Percentiles rank a stretch among this genome's conserved stretches.
Conservation (phyloP, 92 coral and sea anemone species). For the Porites evermanni region DNA sequence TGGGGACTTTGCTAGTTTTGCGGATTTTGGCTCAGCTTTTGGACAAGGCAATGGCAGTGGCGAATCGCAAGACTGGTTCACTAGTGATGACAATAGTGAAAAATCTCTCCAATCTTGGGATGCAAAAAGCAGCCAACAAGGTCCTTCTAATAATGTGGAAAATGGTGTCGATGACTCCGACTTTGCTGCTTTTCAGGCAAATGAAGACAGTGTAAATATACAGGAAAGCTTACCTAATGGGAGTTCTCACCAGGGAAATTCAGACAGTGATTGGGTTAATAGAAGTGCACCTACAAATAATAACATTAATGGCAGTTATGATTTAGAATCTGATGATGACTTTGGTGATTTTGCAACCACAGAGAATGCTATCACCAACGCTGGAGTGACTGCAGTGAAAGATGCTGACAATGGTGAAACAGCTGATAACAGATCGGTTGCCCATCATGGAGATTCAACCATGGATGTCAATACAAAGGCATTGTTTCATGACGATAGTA, state of each 20-base stretch:
- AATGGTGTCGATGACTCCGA: conserved; percentile 1
- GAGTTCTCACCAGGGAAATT: background rate
- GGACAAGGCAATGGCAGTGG: conserved; percentile 22
- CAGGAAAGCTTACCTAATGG: conserved; percentile 10
- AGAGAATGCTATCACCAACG: background rate
- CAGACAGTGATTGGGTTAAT: background rate
- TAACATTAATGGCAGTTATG: conserved; percentile 21
- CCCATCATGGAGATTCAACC: background rate
- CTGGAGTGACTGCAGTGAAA: background rate
- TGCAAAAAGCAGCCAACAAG: background rate
- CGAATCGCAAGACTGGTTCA: conserved; percentile 19
- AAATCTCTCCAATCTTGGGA: background rate
- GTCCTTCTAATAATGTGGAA: background rate
- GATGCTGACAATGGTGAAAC: background rate
- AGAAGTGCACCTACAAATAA: background rate
- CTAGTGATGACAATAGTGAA: conserved; percentile 4
- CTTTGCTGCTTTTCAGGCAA: conserved; percentile 22
- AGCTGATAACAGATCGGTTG: background rate
- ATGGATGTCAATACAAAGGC: background rate
- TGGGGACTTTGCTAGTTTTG: conserved; percentile 72
- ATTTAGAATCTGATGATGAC: conserved; percentile 32
- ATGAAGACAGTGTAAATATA: conserved; percentile 3
- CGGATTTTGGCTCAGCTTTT: conserved; percentile 58
- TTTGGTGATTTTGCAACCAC: conserved; percentile 48
- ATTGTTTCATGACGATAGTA: too few relatives aligned